These are phyloP conservation scores for Aldabrachelys gigantea DNA, from an alignment of 2,113 vertebrate genomes.

Conservation along the genomic window DNA sequence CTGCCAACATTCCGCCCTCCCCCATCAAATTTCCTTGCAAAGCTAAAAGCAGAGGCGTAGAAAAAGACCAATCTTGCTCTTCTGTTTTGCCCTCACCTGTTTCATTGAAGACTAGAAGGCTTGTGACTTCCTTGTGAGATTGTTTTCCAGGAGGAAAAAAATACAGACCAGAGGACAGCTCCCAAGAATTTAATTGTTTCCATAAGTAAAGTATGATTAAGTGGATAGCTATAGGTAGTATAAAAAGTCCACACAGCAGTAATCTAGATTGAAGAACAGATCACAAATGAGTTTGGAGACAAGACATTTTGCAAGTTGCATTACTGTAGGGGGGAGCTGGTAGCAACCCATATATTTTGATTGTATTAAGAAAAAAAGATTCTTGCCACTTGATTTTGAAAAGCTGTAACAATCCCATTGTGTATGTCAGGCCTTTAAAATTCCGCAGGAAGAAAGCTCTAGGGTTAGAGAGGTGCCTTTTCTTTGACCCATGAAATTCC, in stretches of 20 bases:
- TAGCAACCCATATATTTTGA: neutral
- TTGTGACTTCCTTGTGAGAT: constrained; percentile 75
- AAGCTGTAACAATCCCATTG: neutral
- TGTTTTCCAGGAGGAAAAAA: constrained; percentile 81
- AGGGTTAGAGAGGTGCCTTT: neutral
- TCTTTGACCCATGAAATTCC: neutral
- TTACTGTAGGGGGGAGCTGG: neutral
- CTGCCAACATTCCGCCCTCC: neutral
- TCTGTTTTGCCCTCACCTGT: constrained; percentile 80
- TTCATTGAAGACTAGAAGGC: constrained; percentile 89
- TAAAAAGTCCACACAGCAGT: constrained; percentile 80
- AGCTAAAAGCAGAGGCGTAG: neutral
- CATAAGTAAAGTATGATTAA: constrained; percentile 57
- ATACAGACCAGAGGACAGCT: constrained; percentile 84
- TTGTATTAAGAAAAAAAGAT: neutral
- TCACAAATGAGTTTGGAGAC: neutral
- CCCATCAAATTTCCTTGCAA: neutral
- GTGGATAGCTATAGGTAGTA: constrained; percentile 71
- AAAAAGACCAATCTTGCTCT: neutral
- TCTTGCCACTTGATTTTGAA: neutral
- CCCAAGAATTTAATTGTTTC: constrained; percentile 63
- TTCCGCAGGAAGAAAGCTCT: neutral
- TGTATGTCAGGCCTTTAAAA: neutral
- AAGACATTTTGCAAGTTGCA: neutral
- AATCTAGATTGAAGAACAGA: constrained; percentile 77